A percentile compares a stretch with the other conserved stretches of the same genome.
Evolutionary conservation across 2,113 vertebrate genomes (phyloP).

Genomic region (Silurus glanis): DNA sequence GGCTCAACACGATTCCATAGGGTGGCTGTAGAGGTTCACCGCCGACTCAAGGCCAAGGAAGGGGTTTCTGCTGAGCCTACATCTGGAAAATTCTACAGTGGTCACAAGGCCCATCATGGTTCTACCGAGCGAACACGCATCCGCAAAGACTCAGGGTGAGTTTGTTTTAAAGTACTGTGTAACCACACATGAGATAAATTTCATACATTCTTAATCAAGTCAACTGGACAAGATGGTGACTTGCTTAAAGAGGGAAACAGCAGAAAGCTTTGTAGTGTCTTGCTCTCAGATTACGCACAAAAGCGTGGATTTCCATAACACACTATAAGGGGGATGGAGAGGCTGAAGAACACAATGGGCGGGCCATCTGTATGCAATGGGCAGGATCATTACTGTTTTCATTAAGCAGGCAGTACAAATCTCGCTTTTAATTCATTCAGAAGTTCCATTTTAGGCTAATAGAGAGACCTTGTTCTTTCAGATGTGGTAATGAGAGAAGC

Average conservation of each 20-base stretch:
- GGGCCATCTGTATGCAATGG: conserved; percentile 60
- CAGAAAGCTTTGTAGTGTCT: conserved; percentile 51
- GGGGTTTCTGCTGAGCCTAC: conserved; percentile 80
- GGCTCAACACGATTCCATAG: conserved; percentile 71
- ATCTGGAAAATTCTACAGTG: conserved; percentile 68
- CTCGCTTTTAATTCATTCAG: conserved; percentile 60
- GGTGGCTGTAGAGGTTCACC: conserved; percentile 74
- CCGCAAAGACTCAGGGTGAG: conserved; percentile 74
- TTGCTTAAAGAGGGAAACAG: conserved; percentile 40
- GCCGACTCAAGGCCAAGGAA: conserved; percentile 75
- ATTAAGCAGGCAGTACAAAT: conserved; percentile 58
- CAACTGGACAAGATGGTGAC: conserved; percentile 43
- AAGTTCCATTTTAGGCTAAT: conserved; percentile 53
- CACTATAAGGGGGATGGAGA: conserved; percentile 56
- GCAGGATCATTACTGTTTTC: conserved; percentile 65
- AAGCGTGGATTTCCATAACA: conserved; percentile 62
- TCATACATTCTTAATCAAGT: conserved; percentile 37
- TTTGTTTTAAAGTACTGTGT: conserved; percentile 12
- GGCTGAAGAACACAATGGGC: conserved; percentile 61
- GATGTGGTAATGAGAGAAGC: conserved; percentile 68
- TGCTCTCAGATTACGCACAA: conserved; percentile 52
- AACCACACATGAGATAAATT: background rate
- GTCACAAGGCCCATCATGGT: conserved; percentile 50
- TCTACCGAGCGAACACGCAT: conserved; percentile 56
- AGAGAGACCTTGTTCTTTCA: conserved; percentile 58